Conservation (phyloP, 2,797 vertebrate genomes). For the Sphaeramia orbicularis region DNA sequence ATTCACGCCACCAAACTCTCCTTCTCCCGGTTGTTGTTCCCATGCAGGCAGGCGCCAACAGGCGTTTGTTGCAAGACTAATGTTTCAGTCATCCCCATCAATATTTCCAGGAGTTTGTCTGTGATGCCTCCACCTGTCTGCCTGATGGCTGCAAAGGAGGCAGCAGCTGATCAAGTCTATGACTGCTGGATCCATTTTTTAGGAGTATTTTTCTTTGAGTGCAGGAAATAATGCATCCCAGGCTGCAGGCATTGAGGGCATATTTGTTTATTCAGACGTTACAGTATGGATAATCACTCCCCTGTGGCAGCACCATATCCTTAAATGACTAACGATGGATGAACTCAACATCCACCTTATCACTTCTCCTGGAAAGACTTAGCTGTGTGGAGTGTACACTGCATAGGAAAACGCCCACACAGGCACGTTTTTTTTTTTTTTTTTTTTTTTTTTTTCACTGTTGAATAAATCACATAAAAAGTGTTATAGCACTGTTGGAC, state of each 20-base stretch:
- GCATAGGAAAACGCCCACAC: conserved; percentile 81
- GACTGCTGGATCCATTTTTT: conserved; percentile 27
- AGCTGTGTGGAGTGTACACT: conserved; percentile 62
- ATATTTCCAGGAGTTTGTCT: conserved; percentile 26
- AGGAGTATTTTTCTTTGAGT: conserved; percentile 10
- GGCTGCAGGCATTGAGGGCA: neutral
- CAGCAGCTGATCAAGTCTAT: conserved; percentile 41
- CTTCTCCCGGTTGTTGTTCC: conserved; percentile 6
- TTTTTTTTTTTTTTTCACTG: conserved; percentile 25
- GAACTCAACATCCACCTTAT: conserved; percentile 66
- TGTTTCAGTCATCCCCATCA: conserved; percentile 21
- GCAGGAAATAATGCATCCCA: conserved; percentile 5
- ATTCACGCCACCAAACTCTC: conserved; percentile 58
- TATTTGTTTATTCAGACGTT: conserved; percentile 10
- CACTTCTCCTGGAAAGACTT: conserved; percentile 69
- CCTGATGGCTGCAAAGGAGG: conserved; percentile 39
- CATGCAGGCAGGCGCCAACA: conserved; percentile 36
- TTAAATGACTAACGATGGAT: conserved; percentile 57
- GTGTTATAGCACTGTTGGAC: conserved; percentile 55
- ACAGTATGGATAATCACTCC: conserved; percentile 29
- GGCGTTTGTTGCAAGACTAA: conserved; percentile 20
- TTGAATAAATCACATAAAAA: conserved; percentile 59
- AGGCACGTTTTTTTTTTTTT: conserved; percentile 42
- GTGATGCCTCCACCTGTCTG: conserved; percentile 33
- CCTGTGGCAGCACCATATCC: conserved; percentile 32